These are phyloP conservation scores for Bostrychus sinensis DNA, from an alignment of 2,113 vertebrate species.

Conservation along the genomic window DNA sequence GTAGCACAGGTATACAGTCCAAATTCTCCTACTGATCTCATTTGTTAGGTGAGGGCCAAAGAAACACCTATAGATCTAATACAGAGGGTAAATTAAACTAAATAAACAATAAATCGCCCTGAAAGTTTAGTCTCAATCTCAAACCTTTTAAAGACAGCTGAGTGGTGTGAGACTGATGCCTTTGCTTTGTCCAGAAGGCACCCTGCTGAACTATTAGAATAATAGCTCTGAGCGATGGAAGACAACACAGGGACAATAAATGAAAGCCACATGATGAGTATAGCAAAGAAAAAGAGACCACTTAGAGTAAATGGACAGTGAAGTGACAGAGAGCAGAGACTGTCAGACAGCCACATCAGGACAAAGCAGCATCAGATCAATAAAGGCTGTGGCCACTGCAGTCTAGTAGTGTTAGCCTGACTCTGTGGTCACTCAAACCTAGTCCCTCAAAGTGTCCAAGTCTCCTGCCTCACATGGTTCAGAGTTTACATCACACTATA, in stretches of 20 bases:
- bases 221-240: constrained; percentile 1
- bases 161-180: constrained; percentile 16
- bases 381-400: no score
- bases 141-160: not conserved
- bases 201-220: not conserved
- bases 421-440: constrained; percentile 35
- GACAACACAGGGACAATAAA: not conserved
- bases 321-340: constrained; percentile 11
- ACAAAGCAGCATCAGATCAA: constrained; percentile 22
- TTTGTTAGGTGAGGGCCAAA: not conserved
- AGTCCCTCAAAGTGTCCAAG: not conserved
- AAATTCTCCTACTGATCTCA: constrained; percentile 14
- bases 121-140: not conserved
- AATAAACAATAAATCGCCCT: constrained; percentile 8
- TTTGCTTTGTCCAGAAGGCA: constrained; percentile 18
- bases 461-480: not conserved
- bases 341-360: not conserved
- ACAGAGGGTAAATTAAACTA: not conserved
- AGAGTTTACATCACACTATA: not conserved
- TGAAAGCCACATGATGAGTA: not conserved
- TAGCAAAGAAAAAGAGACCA: not conserved
- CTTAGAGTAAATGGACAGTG: not conserved
- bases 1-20: no score
- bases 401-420: constrained; percentile 17
- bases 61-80: not conserved